Evolutionary conservation across 2,113 vertebrate genomes (phyloP).

Genomic region (Crotalus horridus): DNA sequence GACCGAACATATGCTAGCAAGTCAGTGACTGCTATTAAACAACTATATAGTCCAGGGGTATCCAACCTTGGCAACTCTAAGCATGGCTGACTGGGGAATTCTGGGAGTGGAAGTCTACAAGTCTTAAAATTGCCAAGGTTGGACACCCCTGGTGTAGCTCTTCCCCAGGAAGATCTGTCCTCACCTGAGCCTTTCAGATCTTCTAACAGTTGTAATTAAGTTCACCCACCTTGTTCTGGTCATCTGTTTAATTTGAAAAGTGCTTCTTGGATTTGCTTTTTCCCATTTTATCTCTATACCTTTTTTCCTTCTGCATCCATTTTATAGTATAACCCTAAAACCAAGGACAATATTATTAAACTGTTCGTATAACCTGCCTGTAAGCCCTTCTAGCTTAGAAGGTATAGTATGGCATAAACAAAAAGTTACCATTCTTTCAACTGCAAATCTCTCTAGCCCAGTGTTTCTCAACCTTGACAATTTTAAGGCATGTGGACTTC

Average conservation of each 20-base stretch:
- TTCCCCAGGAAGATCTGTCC: neutral
- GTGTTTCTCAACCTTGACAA: too few relatives aligned
- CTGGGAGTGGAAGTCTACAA: too few relatives aligned
- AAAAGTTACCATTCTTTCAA: neutral
- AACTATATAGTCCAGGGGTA: neutral
- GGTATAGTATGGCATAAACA: neutral
- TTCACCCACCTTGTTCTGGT: neutral
- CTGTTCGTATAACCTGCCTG: neutral
- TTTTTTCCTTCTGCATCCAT: neutral
- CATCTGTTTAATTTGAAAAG: neutral
- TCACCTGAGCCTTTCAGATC: neutral
- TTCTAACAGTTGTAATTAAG: neutral
- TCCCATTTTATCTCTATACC: neutral
- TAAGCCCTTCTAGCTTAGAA: neutral
- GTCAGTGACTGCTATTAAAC: neutral
- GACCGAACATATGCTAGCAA: neutral
- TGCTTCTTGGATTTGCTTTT: neutral
- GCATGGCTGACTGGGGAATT: too few relatives aligned
- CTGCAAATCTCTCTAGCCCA: neutral
- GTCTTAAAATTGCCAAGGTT: too few relatives aligned
- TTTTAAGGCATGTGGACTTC: too few relatives aligned
- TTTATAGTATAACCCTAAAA: neutral
- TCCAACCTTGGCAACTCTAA: too few relatives aligned
- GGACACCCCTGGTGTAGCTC: too few relatives aligned
- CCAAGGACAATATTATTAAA: neutral